Evolutionary conservation across 2,113 vertebrate species (phyloP), one percentile per base, ranked within the genome.

Genomic region (Spheniscus mendiculus): DNA sequence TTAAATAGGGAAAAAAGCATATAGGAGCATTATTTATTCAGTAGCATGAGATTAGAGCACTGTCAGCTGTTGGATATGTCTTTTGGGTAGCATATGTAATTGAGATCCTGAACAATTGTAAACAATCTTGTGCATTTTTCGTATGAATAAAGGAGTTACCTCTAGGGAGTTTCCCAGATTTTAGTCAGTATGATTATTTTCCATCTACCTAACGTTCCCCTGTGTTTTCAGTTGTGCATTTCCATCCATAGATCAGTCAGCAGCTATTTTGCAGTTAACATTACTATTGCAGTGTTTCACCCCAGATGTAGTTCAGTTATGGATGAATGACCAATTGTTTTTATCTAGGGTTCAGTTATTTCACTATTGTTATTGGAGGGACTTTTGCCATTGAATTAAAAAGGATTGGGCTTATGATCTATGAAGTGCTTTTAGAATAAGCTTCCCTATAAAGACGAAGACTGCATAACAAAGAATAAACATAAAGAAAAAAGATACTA

Each of bases 111-210:
- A 90, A 58, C 78, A 95, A 79, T 87, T 95, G 73, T 89, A 85
- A 97, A 95, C 84, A 95, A 56, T 89, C 73, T 55, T 72, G 69
- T 87, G 87, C 77, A 42, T 81, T 97, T 94, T 96, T 95, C 34
- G 0, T 96, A 36, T 69, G 61, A 95, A 94, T 87, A 67, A 95
- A 49, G 56, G 61, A 79, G 20, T 83, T 93, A 29, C 74, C 93
- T 89, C 91, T 61, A 58, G 94, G 93, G 96, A 94, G 27, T 91
- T 69, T 58, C 58, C 49, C 34, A 80, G 87, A 69, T 96, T 95
- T 93, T 82, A 93, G 83, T 72, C 55, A 53, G 71, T 66, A 16
- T 83, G 89, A 87, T 93, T 96, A 84, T 97, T 95, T 95, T 91
- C 70, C 58, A 38, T 84, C 83, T 62, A 85, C 67, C 30, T 87